Evolutionary conservation across 1,140 invertebrate species (phyloP), one percentile per base, ranked within the genome.

Genomic region (Drosophila rufa): DNA sequence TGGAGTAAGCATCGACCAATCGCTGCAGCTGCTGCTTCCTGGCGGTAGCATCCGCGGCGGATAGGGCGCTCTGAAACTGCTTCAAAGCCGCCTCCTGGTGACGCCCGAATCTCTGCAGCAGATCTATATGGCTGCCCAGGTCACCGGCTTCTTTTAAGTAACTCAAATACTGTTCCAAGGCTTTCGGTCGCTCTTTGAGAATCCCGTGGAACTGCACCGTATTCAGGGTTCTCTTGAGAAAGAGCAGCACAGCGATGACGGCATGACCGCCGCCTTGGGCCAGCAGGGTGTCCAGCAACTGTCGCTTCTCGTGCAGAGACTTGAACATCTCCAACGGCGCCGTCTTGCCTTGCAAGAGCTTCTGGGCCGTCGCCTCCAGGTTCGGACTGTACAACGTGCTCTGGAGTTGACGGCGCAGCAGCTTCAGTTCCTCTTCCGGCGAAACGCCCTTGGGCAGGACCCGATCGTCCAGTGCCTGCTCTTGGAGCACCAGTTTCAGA

Each of bases 211-310:
- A 94, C 15, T 95, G 68, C 59, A 93, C 93, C 42, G 93, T 92
- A 67, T 95, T 94, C 0, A 95, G 67, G 0, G 94, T 94, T 75
- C 94, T 93, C 27, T 94, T 94, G 1, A 95, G 83, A 64, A 95
- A 95, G 0, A 95, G 67, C 0, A 95, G 82, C 74, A 95, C 95
- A 36, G 93, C 93, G 58, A 95, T 83, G 42, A 95, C 94, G 15
- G 93, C 94, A 93, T 95, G 94, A 4, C 94, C 95, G 3, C 95
- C 95, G 67, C 94, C 94, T 9, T 94, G 91, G 17, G 92, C 90
- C 19, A 95, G 82, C 0, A 94, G 93, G 48, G 93, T 94, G 75
- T 95, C 94, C 12, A 95, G 71, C n/a, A 95, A 66, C 58, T 94
- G 91, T n/a, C 93, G 94, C 75, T 95, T 95, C 60, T 94, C 94